Evolutionary conservation across 2,113 vertebrate genomes (phyloP).

Genomic region (Dipodomys ordii): DNA sequence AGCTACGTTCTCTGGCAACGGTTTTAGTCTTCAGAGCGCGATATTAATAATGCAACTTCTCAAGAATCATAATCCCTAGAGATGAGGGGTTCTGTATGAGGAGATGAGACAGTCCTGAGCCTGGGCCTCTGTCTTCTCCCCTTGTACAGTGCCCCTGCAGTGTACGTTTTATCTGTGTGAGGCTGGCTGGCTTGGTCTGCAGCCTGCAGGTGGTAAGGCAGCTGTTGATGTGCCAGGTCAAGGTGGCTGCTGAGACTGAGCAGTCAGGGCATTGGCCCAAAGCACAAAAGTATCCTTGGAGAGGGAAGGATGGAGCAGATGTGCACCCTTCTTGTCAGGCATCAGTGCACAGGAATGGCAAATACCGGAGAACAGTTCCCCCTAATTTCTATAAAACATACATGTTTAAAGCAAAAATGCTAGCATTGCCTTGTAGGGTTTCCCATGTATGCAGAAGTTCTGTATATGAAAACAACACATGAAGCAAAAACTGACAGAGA

Average conservation of each 20-base stretch:
- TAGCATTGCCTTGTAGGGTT: not conserved
- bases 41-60: not conserved
- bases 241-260: not conserved
- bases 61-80: not conserved
- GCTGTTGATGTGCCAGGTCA: not conserved
- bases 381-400: constrained; percentile 8
- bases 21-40: not conserved
- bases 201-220: not conserved
- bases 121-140: too few species aligned
- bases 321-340: not conserved
- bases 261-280: not conserved
- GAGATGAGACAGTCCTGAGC: not conserved
- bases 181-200: not conserved
- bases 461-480: not conserved
- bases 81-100: not conserved
- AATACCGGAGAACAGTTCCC: not conserved
- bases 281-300: not conserved
- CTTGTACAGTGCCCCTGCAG: too few species aligned
- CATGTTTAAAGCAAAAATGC: not conserved
- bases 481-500: not conserved
- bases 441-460: not conserved
- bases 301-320: not conserved
- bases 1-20: not conserved
- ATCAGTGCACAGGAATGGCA: not conserved
- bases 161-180: not conserved